phyloP scores from a whole-genome alignment of 2,113 vertebrate species.

The Megaceryle torquata region DNA sequence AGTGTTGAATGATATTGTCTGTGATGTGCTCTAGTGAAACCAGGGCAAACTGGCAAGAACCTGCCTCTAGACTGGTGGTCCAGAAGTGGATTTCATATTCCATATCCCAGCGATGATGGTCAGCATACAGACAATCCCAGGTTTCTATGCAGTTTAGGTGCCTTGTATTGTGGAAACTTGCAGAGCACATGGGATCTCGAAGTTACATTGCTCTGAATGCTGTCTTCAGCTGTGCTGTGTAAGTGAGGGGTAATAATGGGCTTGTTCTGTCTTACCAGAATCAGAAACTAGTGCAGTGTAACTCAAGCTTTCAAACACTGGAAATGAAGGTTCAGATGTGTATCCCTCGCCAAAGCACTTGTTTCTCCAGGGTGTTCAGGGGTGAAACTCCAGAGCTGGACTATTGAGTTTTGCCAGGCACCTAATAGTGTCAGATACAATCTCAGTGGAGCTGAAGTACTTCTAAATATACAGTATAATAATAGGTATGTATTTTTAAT shows the following conservation, averaged over 20 bases:
- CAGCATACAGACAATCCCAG: not conserved
- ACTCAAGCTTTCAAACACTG: not conserved
- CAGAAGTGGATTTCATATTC: not conserved
- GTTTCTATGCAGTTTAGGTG: not conserved
- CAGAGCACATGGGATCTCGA: not conserved
- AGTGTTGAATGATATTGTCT: not conserved
- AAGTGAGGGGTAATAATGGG: not conserved
- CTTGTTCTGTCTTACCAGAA: not conserved
- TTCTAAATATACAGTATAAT: not conserved
- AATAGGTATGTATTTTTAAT: not conserved
- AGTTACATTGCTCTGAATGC: not conserved
- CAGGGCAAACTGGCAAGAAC: not conserved
- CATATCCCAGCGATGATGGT: fast-evolving
- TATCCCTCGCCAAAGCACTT: not conserved
- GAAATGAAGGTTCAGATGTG: not conserved
- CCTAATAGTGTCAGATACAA: not conserved
- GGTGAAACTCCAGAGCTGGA: not conserved
- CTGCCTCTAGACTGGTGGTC: not conserved
- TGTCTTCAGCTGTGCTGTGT: not conserved
- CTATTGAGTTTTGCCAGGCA: not conserved
- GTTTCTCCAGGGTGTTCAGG: not conserved
- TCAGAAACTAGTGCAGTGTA: not conserved
- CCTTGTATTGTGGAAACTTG: not conserved
- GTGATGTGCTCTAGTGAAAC: not conserved
- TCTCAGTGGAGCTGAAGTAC: not conserved